These are phyloP conservation scores for Cladorhizidae sp. DNA, from an alignment of 37 sponge, comb jelly and placozoan genomes.

Conservation along the genomic window DNA sequence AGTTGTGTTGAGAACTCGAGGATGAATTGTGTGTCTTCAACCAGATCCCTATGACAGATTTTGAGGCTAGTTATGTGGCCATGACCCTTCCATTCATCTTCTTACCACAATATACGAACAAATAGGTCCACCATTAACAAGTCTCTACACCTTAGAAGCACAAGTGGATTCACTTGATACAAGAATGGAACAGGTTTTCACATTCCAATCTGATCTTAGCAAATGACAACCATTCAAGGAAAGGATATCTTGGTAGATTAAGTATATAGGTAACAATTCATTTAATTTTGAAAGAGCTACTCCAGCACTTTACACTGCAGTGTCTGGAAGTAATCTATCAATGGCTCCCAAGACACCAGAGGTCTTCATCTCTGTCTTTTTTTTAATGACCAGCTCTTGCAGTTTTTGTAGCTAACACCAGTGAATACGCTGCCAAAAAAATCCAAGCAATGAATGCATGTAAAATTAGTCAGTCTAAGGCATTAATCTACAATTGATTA, in stretches of 20 bases:
- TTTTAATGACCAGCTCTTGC: too few species aligned
- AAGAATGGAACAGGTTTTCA: constrained; percentile 65
- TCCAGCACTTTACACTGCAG: too few species aligned
- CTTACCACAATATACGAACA: constrained; percentile 80
- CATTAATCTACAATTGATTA: too few species aligned
- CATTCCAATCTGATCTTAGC: constrained; percentile 18
- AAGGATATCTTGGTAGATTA: constrained; percentile 51
- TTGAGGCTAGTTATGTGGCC: constrained; percentile 70
- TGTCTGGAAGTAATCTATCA: too few species aligned
- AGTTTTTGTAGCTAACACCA: too few species aligned
- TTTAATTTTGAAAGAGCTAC: too few species aligned
- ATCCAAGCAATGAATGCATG: too few species aligned
- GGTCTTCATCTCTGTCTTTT: too few species aligned
- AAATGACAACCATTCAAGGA: constrained; percentile 34
- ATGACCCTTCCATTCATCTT: constrained; percentile 62
- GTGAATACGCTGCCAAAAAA: too few species aligned
- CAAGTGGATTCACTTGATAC: constrained; percentile 41
- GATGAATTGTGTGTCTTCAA: constrained; percentile 88
- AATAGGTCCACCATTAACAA: constrained; percentile 60
- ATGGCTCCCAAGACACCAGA: too few species aligned
- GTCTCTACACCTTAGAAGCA: constrained; percentile 53
- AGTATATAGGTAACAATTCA: too few species aligned
- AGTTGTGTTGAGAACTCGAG: constrained; percentile 73
- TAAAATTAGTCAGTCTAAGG: too few species aligned
- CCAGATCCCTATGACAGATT: constrained; percentile 60